Evolutionary conservation across 2,797 vertebrate genomes (phyloP).

Genomic region (Smutsia gigantea): DNA sequence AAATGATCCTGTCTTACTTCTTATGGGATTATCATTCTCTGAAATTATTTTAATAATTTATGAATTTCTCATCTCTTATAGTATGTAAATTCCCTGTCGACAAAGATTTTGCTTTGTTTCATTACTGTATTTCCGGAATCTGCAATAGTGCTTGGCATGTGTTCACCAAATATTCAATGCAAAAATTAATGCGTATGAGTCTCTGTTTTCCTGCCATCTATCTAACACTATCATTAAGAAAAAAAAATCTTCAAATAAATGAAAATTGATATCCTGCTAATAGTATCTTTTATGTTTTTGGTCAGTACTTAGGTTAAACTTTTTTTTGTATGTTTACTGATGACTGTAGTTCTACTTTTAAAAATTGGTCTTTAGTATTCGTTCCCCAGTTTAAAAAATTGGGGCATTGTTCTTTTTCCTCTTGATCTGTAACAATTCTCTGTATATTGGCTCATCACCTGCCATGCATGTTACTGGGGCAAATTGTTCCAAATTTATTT

Average conservation of each 20-base stretch:
- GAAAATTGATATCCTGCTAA: neutral
- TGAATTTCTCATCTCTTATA: neutral
- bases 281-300: neutral
- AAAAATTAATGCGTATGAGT: neutral
- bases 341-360: neutral
- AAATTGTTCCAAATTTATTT: slow-evolving; percentile 4
- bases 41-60: neutral
- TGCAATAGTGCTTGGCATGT: neutral
- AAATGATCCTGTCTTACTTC: neutral
- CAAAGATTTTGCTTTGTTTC: slow-evolving; percentile 11
- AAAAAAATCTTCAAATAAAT: slow-evolving; percentile 6
- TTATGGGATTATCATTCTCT: neutral
- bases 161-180: neutral
- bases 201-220: slow-evolving; percentile 6
- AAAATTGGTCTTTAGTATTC: neutral
- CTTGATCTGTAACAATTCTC: neutral
- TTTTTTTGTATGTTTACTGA: neutral
- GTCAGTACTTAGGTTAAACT: neutral
- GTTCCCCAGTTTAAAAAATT: neutral
- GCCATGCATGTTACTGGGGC: neutral
- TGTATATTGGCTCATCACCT: neutral
- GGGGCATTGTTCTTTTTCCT: neutral
- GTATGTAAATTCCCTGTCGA: neutral
- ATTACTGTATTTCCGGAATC: neutral
- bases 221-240: neutral